These are phyloP conservation scores for Dendrolimus punctatus DNA, from an alignment of 1,140 invertebrate species.

Conservation along the genomic window DNA sequence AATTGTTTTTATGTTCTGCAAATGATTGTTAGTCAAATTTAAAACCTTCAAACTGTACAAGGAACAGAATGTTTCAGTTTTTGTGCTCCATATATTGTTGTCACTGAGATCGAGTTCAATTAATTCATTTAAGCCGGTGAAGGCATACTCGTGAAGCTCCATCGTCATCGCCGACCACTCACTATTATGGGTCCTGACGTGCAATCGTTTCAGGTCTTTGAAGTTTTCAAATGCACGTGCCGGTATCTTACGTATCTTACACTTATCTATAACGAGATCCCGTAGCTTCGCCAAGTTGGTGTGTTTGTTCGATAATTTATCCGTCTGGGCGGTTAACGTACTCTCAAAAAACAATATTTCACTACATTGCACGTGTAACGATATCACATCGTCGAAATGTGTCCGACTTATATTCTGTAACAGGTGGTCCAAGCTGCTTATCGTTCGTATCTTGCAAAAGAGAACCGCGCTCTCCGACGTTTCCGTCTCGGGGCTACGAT, in stretches of 20 bases:
- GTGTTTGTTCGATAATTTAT: constrained; percentile 48
- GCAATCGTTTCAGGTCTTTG: constrained; percentile 77
- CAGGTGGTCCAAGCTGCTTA: constrained; percentile 62
- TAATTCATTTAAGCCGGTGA: constrained; percentile 79
- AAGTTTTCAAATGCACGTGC: constrained; percentile 78
- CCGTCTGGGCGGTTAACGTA: constrained; percentile 66
- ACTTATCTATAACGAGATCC: constrained; percentile 82
- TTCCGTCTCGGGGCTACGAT: constrained; percentile 55
- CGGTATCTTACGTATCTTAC: constrained; percentile 84
- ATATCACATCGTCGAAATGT: constrained; percentile 71
- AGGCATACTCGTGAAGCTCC: constrained; percentile 80
- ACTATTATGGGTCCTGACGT: constrained; percentile 82
- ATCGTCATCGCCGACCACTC: constrained; percentile 87
- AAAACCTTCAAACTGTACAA: constrained; percentile 78
- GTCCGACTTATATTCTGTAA: constrained; percentile 59
- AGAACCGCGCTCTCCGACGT: constrained; percentile 57
- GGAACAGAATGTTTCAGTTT: constrained; percentile 82
- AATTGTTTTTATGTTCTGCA: constrained; percentile 82
- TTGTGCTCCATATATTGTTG: constrained; percentile 87
- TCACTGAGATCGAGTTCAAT: constrained; percentile 81
- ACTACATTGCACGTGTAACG: constrained; percentile 82
- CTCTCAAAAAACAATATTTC: constrained; percentile 87
- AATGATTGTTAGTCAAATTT: constrained; percentile 85
- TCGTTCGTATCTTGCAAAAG: constrained; percentile 65
- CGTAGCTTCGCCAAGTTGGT: constrained; percentile 70